Evolutionary conservation across 2,113 vertebrate species (phyloP).

Genomic region (Pantherophis guttatus): DNA sequence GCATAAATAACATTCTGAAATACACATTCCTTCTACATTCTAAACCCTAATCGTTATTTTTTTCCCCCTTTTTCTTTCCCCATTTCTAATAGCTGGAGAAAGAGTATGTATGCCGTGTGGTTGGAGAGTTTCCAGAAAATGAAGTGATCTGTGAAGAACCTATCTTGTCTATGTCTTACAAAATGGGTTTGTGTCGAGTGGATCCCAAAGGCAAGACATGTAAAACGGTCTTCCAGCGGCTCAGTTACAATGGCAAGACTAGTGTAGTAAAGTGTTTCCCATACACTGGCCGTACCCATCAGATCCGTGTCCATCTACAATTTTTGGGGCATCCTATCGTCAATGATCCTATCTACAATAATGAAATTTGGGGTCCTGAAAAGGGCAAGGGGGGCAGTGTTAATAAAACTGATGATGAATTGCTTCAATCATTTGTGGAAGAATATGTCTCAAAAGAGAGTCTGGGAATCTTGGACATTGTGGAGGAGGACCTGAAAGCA

Average conservation of each 20-base stretch:
- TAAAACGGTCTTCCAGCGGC: constrained; percentile 86
- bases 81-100: constrained; percentile 83
- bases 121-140: constrained; percentile 84
- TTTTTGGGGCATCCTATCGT: constrained; percentile 91
- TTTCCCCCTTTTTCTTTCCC: neutral
- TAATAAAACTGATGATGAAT: constrained; percentile 81
- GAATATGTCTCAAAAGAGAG: constrained; percentile 85
- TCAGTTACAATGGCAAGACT: constrained; percentile 84
- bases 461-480: constrained; percentile 76
- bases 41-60: neutral
- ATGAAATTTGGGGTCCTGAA: constrained; percentile 85
- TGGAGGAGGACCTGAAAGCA: constrained; percentile 64
- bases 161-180: constrained; percentile 92
- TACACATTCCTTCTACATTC: neutral
- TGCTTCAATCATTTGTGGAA: constrained; percentile 82
- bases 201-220: constrained; percentile 86
- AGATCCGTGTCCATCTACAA: constrained; percentile 96
- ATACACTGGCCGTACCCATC: constrained; percentile 90
- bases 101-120: constrained; percentile 92
- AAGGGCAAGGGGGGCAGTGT: constrained; percentile 81
- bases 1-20: accelerated
- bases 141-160: constrained; percentile 88
- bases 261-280: constrained; percentile 90
- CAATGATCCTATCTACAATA: constrained; percentile 97
- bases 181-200: constrained; percentile 91